Base-by-base conservation (phyloP, 2,888 invertebrate genomes). In the Zygaena filipendulae region DNA sequence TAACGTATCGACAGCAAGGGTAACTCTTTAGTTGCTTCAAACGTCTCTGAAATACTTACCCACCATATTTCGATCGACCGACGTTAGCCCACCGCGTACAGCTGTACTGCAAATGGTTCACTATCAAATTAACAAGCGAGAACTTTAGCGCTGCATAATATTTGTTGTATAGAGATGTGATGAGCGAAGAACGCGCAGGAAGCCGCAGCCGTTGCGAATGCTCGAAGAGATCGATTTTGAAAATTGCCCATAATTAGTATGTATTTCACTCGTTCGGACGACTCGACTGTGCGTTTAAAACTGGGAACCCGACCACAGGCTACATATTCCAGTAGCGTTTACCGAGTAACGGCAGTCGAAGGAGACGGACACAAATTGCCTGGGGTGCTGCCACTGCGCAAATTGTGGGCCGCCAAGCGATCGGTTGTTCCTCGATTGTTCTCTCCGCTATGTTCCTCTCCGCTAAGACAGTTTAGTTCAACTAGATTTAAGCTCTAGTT, bases 231-330 rank as follows among this genome's bases (percentile, higher is more conserved):
- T 72, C 74, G 72, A 68, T 77, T 79, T 74, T 75, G 64, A 75
- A 79, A 79, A 79, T 79, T 75, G 59, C 71, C 71, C 66, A 59
- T 71, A 79, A 79, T 79, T 79, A 79, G 69, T 63, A 61, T 69
- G 71, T 69, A 72, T 74, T 70, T 70, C 63, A 67, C 61, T 71
- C 59, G 64, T 54, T 55, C 52, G 62, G 62, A 62, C 60, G 59
- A 66, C 16, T n/a, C n/a, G n/a, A n/a, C 57, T 64, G 62, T 64
- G 54, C 70, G 59, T 70, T 72, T 70, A 63, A 74, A 64, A 64
- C 53, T 62, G 68, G 62, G 61, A 64, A 58, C 51, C 45, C 63
- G 62, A 71, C 71, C 70, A 72, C 70, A 66, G 70, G 60, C 62
- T 63, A 58, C 58, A 62, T 70, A 75, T 72, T 75, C 70, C 79